Conservation (phyloP, 2,888 invertebrate species). For the Mythimna impura region DNA sequence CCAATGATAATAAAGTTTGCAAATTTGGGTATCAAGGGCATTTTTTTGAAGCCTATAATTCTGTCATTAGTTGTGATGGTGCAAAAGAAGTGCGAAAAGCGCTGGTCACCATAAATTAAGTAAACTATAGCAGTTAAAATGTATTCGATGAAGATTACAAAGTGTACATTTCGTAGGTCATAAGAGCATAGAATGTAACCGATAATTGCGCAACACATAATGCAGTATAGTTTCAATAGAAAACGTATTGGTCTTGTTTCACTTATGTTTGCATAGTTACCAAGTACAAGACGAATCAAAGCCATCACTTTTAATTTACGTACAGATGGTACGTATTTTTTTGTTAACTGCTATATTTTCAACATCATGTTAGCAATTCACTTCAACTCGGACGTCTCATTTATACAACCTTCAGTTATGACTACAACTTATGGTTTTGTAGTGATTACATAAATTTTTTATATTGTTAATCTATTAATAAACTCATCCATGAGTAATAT, state of each 20-base stretch:
- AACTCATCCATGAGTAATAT: no score
- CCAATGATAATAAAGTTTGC: not conserved
- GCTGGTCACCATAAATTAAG: not conserved
- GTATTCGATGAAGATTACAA: not conserved
- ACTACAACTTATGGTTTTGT: no score
- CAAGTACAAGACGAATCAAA: constrained; percentile 16
- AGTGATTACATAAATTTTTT: no score
- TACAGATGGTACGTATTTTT: not conserved
- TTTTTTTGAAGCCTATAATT: constrained; percentile 26
- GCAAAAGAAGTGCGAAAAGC: not conserved
- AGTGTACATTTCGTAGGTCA: accelerated
- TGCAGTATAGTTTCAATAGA: constrained; percentile 23
- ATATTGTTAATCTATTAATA: no score
- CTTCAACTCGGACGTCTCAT: no score
- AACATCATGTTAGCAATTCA: not conserved
- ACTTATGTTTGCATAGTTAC: constrained; percentile 20
- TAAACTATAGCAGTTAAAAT: not conserved
- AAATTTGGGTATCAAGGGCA: not conserved
- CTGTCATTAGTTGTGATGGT: constrained; percentile 10
- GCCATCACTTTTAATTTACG: not conserved
- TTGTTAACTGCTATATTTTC: not conserved
- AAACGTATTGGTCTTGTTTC: constrained; percentile 9
- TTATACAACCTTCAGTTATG: no score
- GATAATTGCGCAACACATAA: not conserved
- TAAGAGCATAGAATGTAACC: accelerated